These are phyloP conservation scores for Babyrousa celebensis DNA, from an alignment of 2,797 vertebrate species.

Conservation along the genomic window DNA sequence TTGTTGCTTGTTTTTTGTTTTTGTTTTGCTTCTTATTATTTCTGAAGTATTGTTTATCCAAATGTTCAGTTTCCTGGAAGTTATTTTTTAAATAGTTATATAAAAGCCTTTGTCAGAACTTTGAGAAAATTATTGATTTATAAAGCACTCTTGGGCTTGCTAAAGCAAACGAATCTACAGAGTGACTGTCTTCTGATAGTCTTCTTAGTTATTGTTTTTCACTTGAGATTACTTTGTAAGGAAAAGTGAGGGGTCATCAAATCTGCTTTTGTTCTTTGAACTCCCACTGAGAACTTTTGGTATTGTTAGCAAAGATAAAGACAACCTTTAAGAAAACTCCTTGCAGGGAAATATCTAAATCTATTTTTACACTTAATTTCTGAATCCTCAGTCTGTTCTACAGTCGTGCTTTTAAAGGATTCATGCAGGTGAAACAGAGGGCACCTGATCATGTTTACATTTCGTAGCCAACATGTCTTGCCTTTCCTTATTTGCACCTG, in stretches of 20 bases:
- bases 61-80: slow-evolving; percentile 24
- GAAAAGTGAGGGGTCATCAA: background rate
- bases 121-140: background rate
- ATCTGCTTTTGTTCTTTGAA: slow-evolving; percentile 20
- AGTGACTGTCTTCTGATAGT: background rate
- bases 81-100: slow-evolving; percentile 50
- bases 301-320: slow-evolving; percentile 19
- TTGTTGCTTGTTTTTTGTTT: slow-evolving; percentile 35
- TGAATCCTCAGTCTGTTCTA: slow-evolving; percentile 7
- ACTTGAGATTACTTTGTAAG: background rate
- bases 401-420: background rate
- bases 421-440: background rate
- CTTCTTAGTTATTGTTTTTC: background rate
- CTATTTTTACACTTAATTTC: background rate
- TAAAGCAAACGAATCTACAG: background rate
- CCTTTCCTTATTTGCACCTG: slow-evolving; percentile 40
- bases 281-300: slow-evolving; percentile 23
- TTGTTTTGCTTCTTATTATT: background rate
- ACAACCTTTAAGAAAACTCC: background rate
- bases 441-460: slow-evolving; percentile 51
- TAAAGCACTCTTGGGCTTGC: background rate
- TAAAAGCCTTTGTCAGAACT: slow-evolving; percentile 50
- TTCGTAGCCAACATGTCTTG: slow-evolving; percentile 9
- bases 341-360: slow-evolving; percentile 28
- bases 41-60: slow-evolving; percentile 51